Conservation (phyloP, 2,888 invertebrate species). For the Aspidapion aeneum region DNA sequence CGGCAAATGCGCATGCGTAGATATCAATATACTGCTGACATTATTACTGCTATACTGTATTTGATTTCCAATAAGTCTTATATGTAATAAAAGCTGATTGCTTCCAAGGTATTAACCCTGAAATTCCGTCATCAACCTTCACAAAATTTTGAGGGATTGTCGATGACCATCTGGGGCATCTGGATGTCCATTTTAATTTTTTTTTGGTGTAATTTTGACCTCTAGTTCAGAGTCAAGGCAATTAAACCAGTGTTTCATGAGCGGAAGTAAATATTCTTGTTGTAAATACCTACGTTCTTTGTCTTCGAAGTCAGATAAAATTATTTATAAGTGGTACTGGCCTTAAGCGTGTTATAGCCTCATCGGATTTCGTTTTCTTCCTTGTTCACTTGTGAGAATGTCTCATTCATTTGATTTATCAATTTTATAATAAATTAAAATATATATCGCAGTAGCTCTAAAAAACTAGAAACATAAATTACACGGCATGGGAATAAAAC, state of each 20-base stretch:
- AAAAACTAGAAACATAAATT: no score
- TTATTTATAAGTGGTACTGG: no score
- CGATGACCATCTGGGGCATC: background rate
- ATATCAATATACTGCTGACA: no score
- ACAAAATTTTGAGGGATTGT: background rate
- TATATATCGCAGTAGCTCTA: no score
- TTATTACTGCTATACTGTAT: no score
- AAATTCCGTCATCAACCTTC: background rate
- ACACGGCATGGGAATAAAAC: no score
- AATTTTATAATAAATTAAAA: no score
- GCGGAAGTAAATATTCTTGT: background rate
- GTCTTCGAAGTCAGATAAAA: no score
- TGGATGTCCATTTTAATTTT: background rate
- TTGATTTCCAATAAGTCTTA: background rate
- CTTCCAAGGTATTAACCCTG: background rate
- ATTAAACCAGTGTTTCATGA: background rate
- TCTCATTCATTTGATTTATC: no score
- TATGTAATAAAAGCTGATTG: background rate
- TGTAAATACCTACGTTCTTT: background rate
- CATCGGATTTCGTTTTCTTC: background rate
- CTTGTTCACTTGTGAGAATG: background rate
- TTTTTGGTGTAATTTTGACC: background rate
- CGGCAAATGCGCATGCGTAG: no score
- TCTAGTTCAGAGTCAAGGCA: background rate
- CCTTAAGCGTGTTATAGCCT: background rate